Evolutionary conservation across 2,797 vertebrate species (phyloP).

Genomic region (Peromyscus nudipes): DNA sequence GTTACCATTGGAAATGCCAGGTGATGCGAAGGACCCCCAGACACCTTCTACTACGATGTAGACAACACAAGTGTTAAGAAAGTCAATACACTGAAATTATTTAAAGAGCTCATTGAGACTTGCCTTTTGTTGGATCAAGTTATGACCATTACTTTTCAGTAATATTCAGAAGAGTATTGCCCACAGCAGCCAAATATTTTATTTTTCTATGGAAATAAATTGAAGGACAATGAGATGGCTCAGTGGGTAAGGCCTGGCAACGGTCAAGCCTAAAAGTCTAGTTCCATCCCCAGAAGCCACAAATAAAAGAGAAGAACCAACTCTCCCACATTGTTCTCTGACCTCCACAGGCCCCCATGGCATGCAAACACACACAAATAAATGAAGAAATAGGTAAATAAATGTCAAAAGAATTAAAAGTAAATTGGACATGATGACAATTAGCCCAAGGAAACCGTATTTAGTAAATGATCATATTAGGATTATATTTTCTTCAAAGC

Average conservation of each 20-base stretch:
- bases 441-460: constrained; percentile 9
- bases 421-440: background rate
- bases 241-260: background rate
- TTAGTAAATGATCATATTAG: background rate
- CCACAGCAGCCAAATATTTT: background rate
- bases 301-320: background rate
- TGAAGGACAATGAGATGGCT: background rate
- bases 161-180: constrained; percentile 32
- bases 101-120: background rate
- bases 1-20: background rate
- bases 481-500: background rate
- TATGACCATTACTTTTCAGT: background rate
- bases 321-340: background rate
- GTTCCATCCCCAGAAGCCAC: background rate
- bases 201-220: constrained; percentile 43
- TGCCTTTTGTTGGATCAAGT: constrained; percentile 1
- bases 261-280: no score
- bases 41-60: background rate
- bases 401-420: background rate
- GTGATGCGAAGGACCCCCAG: background rate
- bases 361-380: background rate
- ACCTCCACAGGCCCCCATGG: background rate
- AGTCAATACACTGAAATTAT: background rate
- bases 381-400: no score
- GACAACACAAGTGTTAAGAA: background rate